Evolutionary conservation across 2,797 vertebrate species (phyloP), one percentile per base, ranked within the genome.

Genomic region (Lemur catta): DNA sequence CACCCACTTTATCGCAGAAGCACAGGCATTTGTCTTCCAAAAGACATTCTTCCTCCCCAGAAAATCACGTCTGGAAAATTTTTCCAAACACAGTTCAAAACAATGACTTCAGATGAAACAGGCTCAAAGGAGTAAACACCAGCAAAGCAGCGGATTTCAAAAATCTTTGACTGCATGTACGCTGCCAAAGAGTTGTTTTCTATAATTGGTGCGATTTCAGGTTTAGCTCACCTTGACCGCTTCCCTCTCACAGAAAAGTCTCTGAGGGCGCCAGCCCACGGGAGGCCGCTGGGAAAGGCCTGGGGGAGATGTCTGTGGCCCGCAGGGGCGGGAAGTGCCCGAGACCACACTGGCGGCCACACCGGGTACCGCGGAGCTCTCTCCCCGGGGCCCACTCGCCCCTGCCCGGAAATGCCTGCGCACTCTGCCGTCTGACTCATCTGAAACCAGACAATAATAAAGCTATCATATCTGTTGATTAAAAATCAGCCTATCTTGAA

Each of bases 371-470:
- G 89, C 84, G 80, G 97, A 98, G 80, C 55, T 59, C 91, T 93
- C 94, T 55, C 61, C 28, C 63, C 13, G 24, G 59, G 88, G 22
- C 90, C 76, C 52, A 9, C 6, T n/a, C 20, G 38, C 71, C 46
- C 38, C 46, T 0, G 20, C 38, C 81, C 1, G 28, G 75, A 97
- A 96, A 91, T 14, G 15, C 97, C 97, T 98, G 88, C 30, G 1
- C 30, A 4, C 63, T 69, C 80, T 2, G 20, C 61, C 24, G 63
- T 43, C 96, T 98, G 98, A 98, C 90, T 98, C 98, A 98, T 86
- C 91, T 10, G 14, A 96, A 94, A 96, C 96, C 91, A 98, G 97
- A 94, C 89, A 96, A 61, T 87, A 91, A 57, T 85, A 91, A 65
- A 95, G 76, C 88, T 97, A 87, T 88, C 97, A 97, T 75, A 67